A percentile compares a stretch with the other conserved stretches of the same genome.
Conservation (phyloP, 2,797 vertebrate genomes). For the Pipistrellus nathusii region DNA sequence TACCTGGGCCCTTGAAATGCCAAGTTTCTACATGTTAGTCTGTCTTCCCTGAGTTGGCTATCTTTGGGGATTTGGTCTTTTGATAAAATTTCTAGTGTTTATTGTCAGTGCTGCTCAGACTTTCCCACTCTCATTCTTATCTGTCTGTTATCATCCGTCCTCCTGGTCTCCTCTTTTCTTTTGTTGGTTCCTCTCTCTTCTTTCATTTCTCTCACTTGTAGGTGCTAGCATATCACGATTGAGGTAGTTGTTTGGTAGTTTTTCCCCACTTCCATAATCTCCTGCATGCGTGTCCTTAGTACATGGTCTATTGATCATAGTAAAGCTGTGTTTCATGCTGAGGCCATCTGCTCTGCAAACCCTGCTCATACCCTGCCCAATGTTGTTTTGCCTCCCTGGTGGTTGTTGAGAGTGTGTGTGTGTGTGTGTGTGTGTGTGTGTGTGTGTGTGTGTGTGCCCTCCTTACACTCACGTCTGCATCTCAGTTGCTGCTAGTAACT, state of each 20-base stretch:
- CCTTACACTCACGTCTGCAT: neutral
- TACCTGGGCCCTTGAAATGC: neutral
- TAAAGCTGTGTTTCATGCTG: neutral
- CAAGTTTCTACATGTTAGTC: neutral
- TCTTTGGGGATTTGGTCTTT: neutral
- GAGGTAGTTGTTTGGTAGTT: neutral
- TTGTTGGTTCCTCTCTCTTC: neutral
- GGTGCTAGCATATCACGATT: neutral
- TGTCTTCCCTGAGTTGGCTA: neutral
- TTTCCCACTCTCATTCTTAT: neutral
- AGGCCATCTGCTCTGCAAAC: neutral
- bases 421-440: too few relatives aligned
- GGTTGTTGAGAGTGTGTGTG: neutral
- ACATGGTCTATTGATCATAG: neutral
- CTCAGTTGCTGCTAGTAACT: neutral
- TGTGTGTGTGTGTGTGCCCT: too few relatives aligned
- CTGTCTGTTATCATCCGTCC: neutral
- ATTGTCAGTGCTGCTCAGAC: neutral
- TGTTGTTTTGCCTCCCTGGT: neutral
- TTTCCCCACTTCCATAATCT: neutral
- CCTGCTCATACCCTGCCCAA: neutral
- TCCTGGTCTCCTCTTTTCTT: neutral
- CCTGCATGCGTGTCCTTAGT: neutral
- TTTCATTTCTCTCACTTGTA: neutral
- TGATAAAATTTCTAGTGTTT: neutral